phyloP scores from a whole-genome alignment of 1,140 invertebrate species.

The Drosophila sulfurigaster region DNA sequence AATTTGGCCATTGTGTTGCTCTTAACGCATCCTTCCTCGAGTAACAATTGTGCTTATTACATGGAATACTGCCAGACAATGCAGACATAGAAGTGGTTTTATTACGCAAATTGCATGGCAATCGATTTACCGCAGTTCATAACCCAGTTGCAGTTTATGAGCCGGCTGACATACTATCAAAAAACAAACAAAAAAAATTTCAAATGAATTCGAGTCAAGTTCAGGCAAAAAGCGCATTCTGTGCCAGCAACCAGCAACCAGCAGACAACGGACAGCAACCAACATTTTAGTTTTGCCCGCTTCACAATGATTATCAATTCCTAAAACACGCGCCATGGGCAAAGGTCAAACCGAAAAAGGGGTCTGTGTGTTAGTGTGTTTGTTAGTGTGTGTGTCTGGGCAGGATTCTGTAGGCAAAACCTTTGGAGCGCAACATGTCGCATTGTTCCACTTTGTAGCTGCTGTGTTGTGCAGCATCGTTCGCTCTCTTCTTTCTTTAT shows the following conservation, averaged over 20 bases:
- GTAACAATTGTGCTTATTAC: neutral
- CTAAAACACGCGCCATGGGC: slow-evolving; percentile 47
- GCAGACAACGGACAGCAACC: too few relatives aligned
- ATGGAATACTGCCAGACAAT: slow-evolving; percentile 9
- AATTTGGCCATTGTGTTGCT: neutral
- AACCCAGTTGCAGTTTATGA: slow-evolving; percentile 20
- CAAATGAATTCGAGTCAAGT: slow-evolving; percentile 34
- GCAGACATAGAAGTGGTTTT: slow-evolving; percentile 6
- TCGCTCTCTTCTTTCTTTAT: neutral
- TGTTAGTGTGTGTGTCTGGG: slow-evolving; percentile 15
- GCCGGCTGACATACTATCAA: neutral
- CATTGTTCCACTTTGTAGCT: slow-evolving; percentile 73
- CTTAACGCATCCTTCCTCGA: neutral
- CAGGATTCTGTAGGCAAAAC: slow-evolving; percentile 47
- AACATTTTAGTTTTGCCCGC: too few relatives aligned
- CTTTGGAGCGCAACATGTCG: slow-evolving; percentile 79
- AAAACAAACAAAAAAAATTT: neutral
- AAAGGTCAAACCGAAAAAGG: slow-evolving; percentile 57
- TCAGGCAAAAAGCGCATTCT: slow-evolving; percentile 26
- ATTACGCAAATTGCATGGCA: slow-evolving; percentile 20
- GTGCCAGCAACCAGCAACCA: neutral
- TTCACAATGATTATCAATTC: slow-evolving; percentile 39
- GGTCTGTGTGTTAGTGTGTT: slow-evolving; percentile 15
- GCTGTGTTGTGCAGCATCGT: slow-evolving; percentile 24
- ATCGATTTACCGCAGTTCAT: slow-evolving; percentile 31